Conservation (phyloP, 2,113 vertebrate species). For the Paedocypris sp. region DNA sequence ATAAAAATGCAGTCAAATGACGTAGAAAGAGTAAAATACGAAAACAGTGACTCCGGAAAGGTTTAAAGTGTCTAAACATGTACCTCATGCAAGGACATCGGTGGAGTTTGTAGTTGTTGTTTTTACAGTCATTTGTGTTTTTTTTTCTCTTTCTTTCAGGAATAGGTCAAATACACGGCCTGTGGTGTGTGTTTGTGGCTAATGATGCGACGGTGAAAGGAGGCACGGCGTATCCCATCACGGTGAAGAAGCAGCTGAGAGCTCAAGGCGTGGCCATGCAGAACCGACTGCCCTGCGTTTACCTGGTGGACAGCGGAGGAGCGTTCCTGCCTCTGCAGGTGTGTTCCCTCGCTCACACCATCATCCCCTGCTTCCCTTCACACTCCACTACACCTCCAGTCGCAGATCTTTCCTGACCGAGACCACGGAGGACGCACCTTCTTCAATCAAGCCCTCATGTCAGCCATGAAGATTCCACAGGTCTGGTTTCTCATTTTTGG, state of each 20-base stretch:
- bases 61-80: too few species aligned
- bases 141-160: constrained; percentile 52
- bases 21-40: too few species aligned
- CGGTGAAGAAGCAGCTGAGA: constrained; percentile 74
- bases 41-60: too few species aligned
- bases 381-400: constrained; percentile 41
- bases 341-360: constrained; percentile 1
- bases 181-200: constrained; percentile 73
- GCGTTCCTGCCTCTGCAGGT: constrained; percentile 78
- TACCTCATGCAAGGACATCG: too few species aligned
- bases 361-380: background rate
- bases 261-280: constrained; percentile 73
- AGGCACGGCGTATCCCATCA: constrained; percentile 70
- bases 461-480: constrained; percentile 75
- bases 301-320: constrained; percentile 73
- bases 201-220: constrained; percentile 78
- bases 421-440: constrained; percentile 72
- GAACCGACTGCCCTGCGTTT: constrained; percentile 68
- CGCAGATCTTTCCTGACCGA: constrained; percentile 80
- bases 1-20: too few species aligned
- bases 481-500: too few species aligned
- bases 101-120: too few species aligned
- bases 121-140: too few species aligned
- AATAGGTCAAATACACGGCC: constrained; percentile 65
- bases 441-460: constrained; percentile 78